phyloP scores from a whole-genome alignment of 2,797 vertebrate genomes.

The Artibeus jamaicensis region DNA sequence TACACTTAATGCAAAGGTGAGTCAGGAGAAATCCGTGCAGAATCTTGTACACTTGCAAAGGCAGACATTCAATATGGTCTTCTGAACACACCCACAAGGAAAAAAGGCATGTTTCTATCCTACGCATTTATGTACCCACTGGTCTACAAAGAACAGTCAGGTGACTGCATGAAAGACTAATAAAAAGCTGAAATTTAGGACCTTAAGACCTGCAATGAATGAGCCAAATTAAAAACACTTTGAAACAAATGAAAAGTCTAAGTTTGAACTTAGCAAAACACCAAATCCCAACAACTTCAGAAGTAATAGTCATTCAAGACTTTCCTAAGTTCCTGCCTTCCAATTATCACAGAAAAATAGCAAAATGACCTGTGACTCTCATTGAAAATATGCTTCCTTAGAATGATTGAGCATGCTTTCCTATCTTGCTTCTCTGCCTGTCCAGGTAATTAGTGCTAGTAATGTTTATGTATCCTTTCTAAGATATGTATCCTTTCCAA shows the following conservation, averaged over 20 bases:
- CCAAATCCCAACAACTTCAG: not conserved
- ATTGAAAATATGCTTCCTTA: conserved; percentile 28
- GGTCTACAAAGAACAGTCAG: not conserved
- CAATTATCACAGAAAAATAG: not conserved
- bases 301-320: conserved; percentile 23
- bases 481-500: not conserved
- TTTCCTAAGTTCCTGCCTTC: not conserved
- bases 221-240: not conserved
- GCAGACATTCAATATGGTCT: not conserved
- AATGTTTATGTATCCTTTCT: not conserved
- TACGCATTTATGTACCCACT: not conserved
- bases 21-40: not conserved
- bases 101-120: rapidly evolving
- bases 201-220: not conserved
- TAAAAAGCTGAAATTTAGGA: not conserved
- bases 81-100: not conserved
- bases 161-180: not conserved
- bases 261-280: conserved; percentile 19
- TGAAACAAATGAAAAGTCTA: not conserved
- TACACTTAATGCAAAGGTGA: not conserved
- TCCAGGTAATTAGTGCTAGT: not conserved
- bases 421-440: not conserved
- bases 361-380: not conserved
- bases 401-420: not conserved
- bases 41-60: not conserved